Evolutionary conservation across 2,113 vertebrate genomes (phyloP).

Genomic region (Hemiprocne comata): DNA sequence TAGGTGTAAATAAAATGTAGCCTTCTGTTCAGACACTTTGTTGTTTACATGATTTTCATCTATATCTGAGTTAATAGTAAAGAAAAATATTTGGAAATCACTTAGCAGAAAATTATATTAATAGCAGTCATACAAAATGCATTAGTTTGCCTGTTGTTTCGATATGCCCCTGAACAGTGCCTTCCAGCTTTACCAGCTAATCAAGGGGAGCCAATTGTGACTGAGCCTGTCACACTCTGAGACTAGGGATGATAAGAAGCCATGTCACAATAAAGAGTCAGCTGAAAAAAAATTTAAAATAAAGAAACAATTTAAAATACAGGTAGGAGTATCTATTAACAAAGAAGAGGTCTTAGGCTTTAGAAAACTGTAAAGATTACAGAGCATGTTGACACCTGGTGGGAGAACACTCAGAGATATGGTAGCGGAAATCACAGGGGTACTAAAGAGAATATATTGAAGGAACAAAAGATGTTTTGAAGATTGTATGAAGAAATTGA

Average conservation of each 20-base stretch:
- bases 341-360: not conserved
- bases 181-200: not conserved
- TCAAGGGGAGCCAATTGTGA: not conserved
- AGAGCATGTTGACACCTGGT: fast-evolving
- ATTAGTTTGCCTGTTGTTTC: not conserved
- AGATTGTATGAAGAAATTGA: not conserved
- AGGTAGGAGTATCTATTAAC: not conserved
- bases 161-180: not conserved
- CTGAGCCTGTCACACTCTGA: not conserved
- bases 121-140: not conserved
- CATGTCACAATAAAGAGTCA: not conserved
- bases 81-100: not conserved
- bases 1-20: not conserved
- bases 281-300: not conserved
- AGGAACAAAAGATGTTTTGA: not conserved
- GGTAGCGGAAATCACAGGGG: not conserved
- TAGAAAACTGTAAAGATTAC: not conserved
- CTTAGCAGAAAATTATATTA: not conserved
- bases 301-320: not conserved
- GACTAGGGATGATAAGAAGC: not conserved
- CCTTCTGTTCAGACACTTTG: not conserved
- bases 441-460: not conserved
- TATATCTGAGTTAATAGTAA: not conserved
- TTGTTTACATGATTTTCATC: not conserved
- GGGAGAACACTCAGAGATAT: not conserved